A percentile compares a stretch with the other conserved stretches of the same genome.
phyloP scores from a whole-genome alignment of 2,797 vertebrate genomes.

The Myiotriccus ornatus region DNA sequence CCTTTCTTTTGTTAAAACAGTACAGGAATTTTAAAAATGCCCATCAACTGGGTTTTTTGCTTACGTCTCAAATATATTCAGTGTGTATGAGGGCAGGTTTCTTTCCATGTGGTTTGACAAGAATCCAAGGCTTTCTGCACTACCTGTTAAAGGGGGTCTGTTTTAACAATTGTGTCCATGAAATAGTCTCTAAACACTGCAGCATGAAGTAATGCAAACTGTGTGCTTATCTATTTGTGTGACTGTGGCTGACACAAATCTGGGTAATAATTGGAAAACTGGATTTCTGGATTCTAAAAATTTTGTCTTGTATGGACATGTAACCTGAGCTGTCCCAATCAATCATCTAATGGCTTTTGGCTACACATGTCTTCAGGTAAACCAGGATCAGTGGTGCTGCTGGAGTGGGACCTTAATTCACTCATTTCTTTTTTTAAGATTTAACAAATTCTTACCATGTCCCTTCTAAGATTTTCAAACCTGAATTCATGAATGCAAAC shows the following conservation, averaged over 20 bases:
- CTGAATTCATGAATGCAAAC: not conserved
- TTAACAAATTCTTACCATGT: not conserved
- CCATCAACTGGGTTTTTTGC: not conserved
- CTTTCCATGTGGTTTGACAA: not conserved
- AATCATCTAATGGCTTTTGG: not conserved
- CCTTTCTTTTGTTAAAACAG: not conserved
- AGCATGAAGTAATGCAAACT: not conserved
- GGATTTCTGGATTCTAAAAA: not conserved
- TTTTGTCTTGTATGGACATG: fast-evolving
- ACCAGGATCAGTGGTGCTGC: not conserved
- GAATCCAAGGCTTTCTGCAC: not conserved
- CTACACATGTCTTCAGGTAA: not conserved
- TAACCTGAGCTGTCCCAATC: not conserved
- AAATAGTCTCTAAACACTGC: fast-evolving
- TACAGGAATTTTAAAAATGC: not conserved
- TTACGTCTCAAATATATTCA: not conserved
- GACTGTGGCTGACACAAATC: not conserved
- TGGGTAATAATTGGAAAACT: not conserved
- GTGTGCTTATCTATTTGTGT: not conserved
- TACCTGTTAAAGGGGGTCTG: not conserved
- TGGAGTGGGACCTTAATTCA: not conserved
- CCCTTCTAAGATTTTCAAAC: not conserved
- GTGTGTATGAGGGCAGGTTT: not conserved
- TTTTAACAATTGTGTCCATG: not conserved
- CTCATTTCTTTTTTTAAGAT: not conserved